Evolutionary conservation across 2,113 vertebrate species (phyloP).

Genomic region (Globicephala melas): DNA sequence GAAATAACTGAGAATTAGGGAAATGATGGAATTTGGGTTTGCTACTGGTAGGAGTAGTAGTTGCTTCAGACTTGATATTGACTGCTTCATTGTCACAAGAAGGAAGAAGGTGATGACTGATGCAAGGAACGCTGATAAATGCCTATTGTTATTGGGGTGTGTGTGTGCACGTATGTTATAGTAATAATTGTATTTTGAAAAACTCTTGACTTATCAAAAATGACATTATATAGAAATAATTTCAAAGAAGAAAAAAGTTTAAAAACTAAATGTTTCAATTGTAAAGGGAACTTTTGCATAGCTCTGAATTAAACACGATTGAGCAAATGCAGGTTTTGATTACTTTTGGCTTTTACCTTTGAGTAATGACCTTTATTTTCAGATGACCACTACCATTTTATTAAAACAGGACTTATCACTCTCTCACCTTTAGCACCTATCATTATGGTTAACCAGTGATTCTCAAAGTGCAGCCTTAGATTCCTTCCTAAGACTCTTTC

Average conservation of each 20-base stretch:
- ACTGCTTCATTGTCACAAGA: neutral
- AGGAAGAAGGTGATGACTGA: neutral
- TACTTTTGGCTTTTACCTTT: neutral
- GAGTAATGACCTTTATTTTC: conserved; percentile 8
- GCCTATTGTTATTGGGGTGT: too few relatives aligned
- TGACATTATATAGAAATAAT: neutral
- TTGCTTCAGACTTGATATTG: neutral
- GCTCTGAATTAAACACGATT: neutral
- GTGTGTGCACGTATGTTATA: neutral
- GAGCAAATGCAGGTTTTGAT: neutral
- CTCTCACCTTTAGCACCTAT: neutral
- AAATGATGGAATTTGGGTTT: neutral
- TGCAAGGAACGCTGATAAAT: neutral
- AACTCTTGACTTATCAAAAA: neutral
- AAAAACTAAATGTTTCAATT: neutral
- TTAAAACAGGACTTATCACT: neutral
- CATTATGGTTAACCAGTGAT: neutral
- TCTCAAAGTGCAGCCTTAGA: neutral
- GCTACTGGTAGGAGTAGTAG: neutral
- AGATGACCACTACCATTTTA: neutral
- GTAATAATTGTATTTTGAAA: neutral
- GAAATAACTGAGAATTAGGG: neutral
- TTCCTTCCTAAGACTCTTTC: neutral
- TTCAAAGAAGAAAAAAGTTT: neutral
- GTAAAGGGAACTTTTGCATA: neutral